These are phyloP conservation scores for Peromyscus leucopus DNA, from an alignment of 2,113 vertebrate species.

Conservation along the genomic window DNA sequence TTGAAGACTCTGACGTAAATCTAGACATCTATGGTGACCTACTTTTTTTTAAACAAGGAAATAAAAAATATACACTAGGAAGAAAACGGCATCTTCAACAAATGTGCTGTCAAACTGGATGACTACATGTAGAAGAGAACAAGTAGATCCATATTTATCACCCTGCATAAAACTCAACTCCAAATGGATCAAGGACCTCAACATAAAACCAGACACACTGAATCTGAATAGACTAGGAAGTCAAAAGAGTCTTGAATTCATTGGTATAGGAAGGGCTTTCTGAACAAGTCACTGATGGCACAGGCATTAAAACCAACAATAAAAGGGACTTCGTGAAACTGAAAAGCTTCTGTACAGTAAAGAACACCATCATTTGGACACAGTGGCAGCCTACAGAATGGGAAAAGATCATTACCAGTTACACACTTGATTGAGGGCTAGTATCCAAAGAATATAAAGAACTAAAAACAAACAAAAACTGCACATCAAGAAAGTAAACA, in stretches of 20 bases:
- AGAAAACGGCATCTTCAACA: not conserved
- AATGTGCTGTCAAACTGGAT: not conserved
- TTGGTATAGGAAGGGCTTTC: not conserved
- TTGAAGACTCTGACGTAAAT: not conserved
- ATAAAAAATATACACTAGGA: not conserved
- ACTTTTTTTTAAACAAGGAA: not conserved
- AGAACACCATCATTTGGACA: not conserved
- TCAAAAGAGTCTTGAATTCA: not conserved
- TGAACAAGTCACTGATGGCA: not conserved
- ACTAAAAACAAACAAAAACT: not conserved
- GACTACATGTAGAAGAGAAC: not conserved
- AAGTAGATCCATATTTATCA: not conserved
- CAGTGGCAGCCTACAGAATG: not conserved
- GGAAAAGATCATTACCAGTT: not conserved
- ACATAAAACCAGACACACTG: not conserved
- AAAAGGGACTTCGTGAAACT: not conserved
- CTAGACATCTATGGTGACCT: not conserved
- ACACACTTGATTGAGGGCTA: not conserved
- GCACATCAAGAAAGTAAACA: not conserved
- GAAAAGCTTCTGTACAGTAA: not conserved
- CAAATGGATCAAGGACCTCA: not conserved
- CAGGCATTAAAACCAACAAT: not conserved
- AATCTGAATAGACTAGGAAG: not conserved
- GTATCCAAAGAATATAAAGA: not conserved
- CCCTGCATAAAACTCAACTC: not conserved